Evolutionary conservation across 2,113 vertebrate species (phyloP).

Genomic region (Hippocampus guttulatus): DNA sequence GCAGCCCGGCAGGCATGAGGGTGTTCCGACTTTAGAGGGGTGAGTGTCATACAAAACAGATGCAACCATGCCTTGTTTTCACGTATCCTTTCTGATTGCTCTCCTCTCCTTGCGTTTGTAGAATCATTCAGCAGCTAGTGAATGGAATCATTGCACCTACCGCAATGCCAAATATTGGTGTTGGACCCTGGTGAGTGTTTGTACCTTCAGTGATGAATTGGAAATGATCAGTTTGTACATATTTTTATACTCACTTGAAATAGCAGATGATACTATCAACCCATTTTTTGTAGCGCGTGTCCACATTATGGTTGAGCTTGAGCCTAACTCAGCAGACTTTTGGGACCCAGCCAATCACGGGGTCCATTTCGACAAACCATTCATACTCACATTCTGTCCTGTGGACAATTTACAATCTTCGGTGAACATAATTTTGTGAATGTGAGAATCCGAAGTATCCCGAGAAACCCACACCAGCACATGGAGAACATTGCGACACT

Average conservation of each 20-base stretch:
- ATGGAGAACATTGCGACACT: too few species aligned
- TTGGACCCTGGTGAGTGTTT: constrained; percentile 87
- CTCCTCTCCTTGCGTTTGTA: constrained; percentile 43
- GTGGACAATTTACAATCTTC: too few species aligned
- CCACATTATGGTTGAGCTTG: neutral
- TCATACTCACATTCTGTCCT: too few species aligned
- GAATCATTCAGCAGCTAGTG: constrained; percentile 94
- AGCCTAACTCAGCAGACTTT: neutral
- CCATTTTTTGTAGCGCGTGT: neutral
- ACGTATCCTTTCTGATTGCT: neutral
- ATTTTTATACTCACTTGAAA: neutral
- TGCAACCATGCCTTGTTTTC: neutral
- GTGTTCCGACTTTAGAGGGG: constrained; percentile 90
- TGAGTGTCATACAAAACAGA: constrained; percentile 52
- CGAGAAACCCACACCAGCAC: too few species aligned
- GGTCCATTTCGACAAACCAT: too few species aligned
- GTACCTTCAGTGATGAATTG: neutral
- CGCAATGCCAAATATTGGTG: constrained; percentile 88
- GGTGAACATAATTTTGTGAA: too few species aligned
- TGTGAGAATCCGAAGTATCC: too few species aligned
- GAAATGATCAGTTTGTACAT: neutral
- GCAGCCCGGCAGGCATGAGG: constrained; percentile 84
- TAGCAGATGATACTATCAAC: neutral
- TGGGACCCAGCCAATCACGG: too few species aligned
- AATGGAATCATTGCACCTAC: constrained; percentile 93